These are phyloP conservation scores for Xylocampa areola DNA, from an alignment of 2,888 invertebrate genomes.

Conservation along the genomic window DNA sequence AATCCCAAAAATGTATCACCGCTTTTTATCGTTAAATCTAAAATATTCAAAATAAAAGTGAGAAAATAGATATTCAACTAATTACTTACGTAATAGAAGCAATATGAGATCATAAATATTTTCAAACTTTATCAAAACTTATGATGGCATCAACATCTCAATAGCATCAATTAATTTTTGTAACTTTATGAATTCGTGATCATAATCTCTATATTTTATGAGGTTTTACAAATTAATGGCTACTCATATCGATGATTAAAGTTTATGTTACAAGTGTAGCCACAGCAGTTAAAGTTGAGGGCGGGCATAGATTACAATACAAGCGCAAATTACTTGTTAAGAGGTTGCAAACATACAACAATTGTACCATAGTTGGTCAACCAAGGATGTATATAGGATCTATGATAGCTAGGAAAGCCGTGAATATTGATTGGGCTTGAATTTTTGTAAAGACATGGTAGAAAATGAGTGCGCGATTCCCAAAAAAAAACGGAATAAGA, in stretches of 20 bases:
- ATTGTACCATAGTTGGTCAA: too few species aligned
- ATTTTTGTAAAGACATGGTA: too few species aligned
- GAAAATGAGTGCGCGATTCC: too few species aligned
- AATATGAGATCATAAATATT: conserved; percentile 37
- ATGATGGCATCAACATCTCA: conserved; percentile 22
- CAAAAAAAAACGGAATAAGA: too few species aligned
- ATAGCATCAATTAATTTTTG: conserved; percentile 32
- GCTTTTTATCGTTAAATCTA: conserved; percentile 7
- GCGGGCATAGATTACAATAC: too few species aligned
- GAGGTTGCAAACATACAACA: too few species aligned
- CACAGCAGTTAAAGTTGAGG: background rate
- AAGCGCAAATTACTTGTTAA: too few species aligned
- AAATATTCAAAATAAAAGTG: conserved; percentile 26
- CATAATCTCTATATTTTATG: conserved; percentile 44
- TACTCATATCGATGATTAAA: conserved; percentile 22
- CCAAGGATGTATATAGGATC: too few species aligned
- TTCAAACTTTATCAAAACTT: conserved; percentile 20
- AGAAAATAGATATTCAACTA: conserved; percentile 23
- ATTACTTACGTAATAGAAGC: conserved; percentile 25
- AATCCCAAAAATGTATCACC: background rate
- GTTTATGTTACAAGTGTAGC: conserved; percentile 2
- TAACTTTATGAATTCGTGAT: conserved; percentile 34
- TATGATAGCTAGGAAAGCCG: too few species aligned
- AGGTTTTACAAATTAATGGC: conserved; percentile 38
- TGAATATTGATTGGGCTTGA: too few species aligned